Conservation (phyloP, 2,797 vertebrate species). For the Diplodus puntazzo region DNA sequence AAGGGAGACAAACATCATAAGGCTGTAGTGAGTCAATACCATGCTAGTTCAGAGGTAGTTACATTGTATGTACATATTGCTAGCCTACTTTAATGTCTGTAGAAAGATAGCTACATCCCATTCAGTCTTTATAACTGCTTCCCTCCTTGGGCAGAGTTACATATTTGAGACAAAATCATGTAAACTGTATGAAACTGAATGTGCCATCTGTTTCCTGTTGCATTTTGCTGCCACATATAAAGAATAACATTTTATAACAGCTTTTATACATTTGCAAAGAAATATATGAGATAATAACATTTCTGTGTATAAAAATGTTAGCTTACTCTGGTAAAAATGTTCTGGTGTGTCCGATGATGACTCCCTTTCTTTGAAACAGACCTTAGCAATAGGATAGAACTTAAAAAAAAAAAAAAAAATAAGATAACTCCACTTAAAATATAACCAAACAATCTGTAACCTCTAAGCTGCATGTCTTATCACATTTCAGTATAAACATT, state of each 20-base stretch:
- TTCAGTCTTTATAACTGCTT: constrained; percentile 62
- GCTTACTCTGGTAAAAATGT: constrained; percentile 71
- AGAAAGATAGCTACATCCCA: constrained; percentile 72
- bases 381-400: constrained; percentile 59
- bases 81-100: constrained; percentile 78
- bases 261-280: constrained; percentile 48
- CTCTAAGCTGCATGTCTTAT: constrained; percentile 63
- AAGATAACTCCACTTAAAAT: constrained; percentile 62
- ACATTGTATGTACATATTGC: constrained; percentile 85
- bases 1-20: constrained; percentile 81
- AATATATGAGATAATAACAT: constrained; percentile 31
- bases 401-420: constrained; percentile 44
- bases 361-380: constrained; percentile 69
- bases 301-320: constrained; percentile 58
- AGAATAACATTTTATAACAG: constrained; percentile 37
- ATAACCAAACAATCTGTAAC: constrained; percentile 62
- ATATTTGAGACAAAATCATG: constrained; percentile 62
- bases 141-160: constrained; percentile 50
- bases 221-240: constrained; percentile 42
- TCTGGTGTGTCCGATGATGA: constrained; percentile 45
- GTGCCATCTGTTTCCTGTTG: constrained; percentile 50
- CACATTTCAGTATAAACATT: constrained; percentile 76
- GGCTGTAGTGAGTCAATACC: constrained; percentile 83
- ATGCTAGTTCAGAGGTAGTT: constrained; percentile 91
- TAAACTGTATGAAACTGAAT: constrained; percentile 66